Base-by-base conservation (phyloP, 2,888 invertebrate species). In the Zygogramma bicolorata region DNA sequence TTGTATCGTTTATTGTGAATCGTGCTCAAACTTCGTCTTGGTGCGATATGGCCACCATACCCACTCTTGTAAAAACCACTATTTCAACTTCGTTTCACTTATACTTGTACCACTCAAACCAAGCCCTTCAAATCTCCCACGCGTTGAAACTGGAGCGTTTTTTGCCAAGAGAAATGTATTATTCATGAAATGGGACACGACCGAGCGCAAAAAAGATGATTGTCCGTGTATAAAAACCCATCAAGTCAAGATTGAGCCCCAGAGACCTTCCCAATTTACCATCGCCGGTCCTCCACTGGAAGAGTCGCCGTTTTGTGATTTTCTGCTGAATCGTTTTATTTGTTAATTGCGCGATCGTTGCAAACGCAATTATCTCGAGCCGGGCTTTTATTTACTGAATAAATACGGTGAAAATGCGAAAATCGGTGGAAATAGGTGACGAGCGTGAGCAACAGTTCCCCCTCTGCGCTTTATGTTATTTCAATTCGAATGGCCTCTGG, bases 291-390 rank as follows among this genome's bases (percentile, higher is more conserved):
- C 60, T 38, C 65, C 68, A 40, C 60, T 65, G 72, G 46, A 65
- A 65, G 60, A 72, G 63, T 74, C 68, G 61, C 68, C 71, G 73
- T 75, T 76, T 74, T 73, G 75, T 80, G 83, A 83, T 84, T 84
- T 85, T 84, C 80, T 83, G 85, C 85, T 84, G 84, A 85, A 84
- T 85, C 85, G 81, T 83, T 84, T 82, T 81, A 83, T 83, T 83
- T 84, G 83, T 82, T 86, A 86, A 86, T 86, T 85, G 86, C 82
- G 80, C 85, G 85, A 85, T 85, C 86, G 85, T 85, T 86, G 83
- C 84, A 85, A 85, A 86, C 84, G 84, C 84, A 86, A 86, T 86
- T 86, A 86, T 84, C 84, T 82, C 81, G 81, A 84, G 81, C 80
- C 81, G 80, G 81, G 84, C 84, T 83, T 83, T 83, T 84, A 83